Evolutionary conservation across 2,888 invertebrate genomes (phyloP).

Genomic region (Lissonota sp.): DNA sequence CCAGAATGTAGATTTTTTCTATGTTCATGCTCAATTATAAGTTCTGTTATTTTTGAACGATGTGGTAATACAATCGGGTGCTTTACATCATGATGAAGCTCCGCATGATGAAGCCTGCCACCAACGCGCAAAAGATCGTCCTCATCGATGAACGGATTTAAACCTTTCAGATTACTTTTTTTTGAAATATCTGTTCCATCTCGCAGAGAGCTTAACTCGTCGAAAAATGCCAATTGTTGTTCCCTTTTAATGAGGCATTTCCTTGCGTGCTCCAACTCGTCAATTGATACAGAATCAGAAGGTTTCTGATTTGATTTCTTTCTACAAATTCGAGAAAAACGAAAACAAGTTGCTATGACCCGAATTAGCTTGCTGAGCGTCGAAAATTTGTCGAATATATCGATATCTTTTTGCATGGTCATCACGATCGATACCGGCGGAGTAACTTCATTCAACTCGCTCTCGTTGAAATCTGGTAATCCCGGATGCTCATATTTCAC

Average conservation of each 20-base stretch:
- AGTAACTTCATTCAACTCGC: constrained; percentile 28
- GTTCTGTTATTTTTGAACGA: not conserved
- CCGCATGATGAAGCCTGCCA: constrained; percentile 43
- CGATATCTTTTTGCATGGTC: not conserved
- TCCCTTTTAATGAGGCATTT: constrained; percentile 12
- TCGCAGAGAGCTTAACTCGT: constrained; percentile 13
- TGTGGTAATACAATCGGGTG: constrained; percentile 42
- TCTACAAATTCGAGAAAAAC: constrained; percentile 25
- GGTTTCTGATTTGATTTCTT: not conserved
- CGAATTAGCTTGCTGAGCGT: constrained; percentile 21
- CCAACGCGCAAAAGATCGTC: constrained; percentile 58
- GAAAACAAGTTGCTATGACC: constrained; percentile 40
- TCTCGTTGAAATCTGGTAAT: not conserved
- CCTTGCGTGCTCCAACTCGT: constrained; percentile 30
- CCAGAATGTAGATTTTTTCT: constrained; percentile 1
- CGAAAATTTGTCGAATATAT: constrained; percentile 18
- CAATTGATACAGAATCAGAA: constrained; percentile 31
- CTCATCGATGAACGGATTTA: constrained; percentile 61
- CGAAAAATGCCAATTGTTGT: constrained; percentile 24
- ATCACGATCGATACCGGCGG: constrained; percentile 1
- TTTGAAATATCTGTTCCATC: not conserved
- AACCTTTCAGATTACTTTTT: constrained; percentile 1
- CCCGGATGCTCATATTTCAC: constrained; percentile 5
- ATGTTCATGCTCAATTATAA: constrained; percentile 8
- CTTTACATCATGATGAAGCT: constrained; percentile 20